Evolutionary conservation across 2,113 vertebrate species (phyloP).

Genomic region (Cephalopholis sonnerati): DNA sequence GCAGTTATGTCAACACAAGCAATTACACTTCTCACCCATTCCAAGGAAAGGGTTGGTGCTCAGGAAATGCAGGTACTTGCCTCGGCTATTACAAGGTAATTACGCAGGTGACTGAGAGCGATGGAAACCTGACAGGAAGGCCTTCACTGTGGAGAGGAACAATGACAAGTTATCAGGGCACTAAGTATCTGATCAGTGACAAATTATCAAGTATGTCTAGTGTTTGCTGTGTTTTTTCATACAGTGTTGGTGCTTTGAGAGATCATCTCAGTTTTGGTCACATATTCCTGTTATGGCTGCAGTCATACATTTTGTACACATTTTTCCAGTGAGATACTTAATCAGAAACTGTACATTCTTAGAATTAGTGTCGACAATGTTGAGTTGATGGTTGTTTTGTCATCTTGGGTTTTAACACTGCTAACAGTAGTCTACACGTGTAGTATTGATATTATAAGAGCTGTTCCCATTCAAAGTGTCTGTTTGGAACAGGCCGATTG

Average conservation of each 20-base stretch:
- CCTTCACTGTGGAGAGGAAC: conserved; percentile 48
- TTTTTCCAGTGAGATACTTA: background rate
- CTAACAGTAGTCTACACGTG: background rate
- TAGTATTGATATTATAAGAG: background rate
- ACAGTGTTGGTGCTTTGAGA: background rate
- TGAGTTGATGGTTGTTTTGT: background rate
- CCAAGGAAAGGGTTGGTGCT: conserved; percentile 57
- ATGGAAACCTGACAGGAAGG: conserved; percentile 60
- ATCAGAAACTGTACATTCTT: background rate
- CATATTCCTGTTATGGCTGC: background rate
- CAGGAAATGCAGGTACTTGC: conserved; percentile 73
- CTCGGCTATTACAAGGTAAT: conserved; percentile 76
- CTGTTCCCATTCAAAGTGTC: too few relatives aligned
- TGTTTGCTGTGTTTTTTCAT: conserved; percentile 36
- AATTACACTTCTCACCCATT: conserved; percentile 74
- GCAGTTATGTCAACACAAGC: conserved; percentile 74
- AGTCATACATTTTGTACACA: background rate
- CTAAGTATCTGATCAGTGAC: conserved; percentile 60
- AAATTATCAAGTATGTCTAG: conserved; percentile 20
- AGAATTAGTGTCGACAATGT: background rate
- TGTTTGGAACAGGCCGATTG: too few relatives aligned
- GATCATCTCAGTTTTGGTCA: conserved; percentile 6
- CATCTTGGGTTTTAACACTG: background rate
- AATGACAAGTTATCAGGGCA: conserved; percentile 48
- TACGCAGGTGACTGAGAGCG: conserved; percentile 69